Evolutionary conservation across 2,113 vertebrate genomes (phyloP), one percentile per base, ranked within the genome.

Genomic region (Tetrao urogallus): DNA sequence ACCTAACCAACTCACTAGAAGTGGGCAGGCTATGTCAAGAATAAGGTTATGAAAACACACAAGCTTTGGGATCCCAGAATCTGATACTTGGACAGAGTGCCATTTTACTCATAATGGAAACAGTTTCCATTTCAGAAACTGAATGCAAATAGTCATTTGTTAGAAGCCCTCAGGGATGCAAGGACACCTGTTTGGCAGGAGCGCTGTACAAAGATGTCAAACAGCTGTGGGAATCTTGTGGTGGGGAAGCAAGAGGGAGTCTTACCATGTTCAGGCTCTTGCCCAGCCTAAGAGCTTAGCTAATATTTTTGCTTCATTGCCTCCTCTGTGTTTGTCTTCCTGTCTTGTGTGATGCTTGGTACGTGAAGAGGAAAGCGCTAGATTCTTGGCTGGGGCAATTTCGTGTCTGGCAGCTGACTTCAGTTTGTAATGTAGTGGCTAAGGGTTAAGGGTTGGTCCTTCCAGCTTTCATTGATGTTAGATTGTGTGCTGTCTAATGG

Each of bases 171-270:
- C 5, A 6, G 79, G 38, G 67, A 88, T 43, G 66, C 48, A 65
- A 45, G 45, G 61, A 75, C 92, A 96, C 95, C 92, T 96, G 91
- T 88, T 95, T 94, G 88, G 94, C 91, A 94, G 75, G 65, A 89
- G 57, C 17, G 30, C 38, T 10, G 30, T 10, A 24, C 8, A 15
- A 43, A 36, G 52, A 18, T 50, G 42, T 16, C 50, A 54, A 70
- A 66, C 82, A 95, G 92, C 92, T 94, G 78, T 73, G 80, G 76
- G 85, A 90, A 82, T 28, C 18, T 50, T 45, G 32, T 18, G 22
- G 27, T 79, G 8, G 38, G 61, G 22, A 45, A 32, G 40, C 27
- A 58, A 60, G 56, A 45, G 48, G 27, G 42, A 65, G 28, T 18
- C 57, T 61, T 30, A 25, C 32, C n/a, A 8, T 72, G n/a, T 45